phyloP scores from a whole-genome alignment of 1,140 invertebrate genomes.

The Wasmannia auropunctata region DNA sequence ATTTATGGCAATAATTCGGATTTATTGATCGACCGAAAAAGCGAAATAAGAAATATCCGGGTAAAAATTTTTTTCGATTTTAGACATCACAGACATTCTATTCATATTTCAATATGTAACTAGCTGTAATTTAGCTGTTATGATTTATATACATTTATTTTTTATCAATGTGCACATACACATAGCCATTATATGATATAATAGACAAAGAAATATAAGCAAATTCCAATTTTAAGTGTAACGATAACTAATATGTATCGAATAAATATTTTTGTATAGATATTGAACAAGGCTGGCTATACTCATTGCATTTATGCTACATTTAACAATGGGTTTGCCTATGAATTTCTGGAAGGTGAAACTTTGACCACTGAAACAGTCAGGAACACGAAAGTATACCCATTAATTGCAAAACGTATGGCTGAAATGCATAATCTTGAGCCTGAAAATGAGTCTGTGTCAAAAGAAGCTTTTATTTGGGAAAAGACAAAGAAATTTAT shows the following conservation, averaged over 20 bases:
- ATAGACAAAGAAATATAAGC: not conserved
- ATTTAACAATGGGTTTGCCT: conserved; percentile 97
- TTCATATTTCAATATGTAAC: not conserved
- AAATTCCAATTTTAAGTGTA: conserved; percentile 13
- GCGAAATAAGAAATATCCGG: conserved; percentile 91
- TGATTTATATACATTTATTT: not conserved
- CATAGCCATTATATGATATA: conserved; percentile 20
- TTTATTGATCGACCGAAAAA: conserved; percentile 95
- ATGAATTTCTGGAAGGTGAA: conserved; percentile 95
- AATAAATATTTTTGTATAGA: conserved; percentile 85
- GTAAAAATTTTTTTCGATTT: conserved; percentile 84
- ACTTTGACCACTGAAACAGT: conserved; percentile 91
- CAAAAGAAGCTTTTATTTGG: conserved; percentile 89
- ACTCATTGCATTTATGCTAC: conserved; percentile 95
- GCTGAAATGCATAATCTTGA: conserved; percentile 92
- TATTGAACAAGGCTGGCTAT: conserved; percentile 90
- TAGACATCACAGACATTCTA: not conserved
- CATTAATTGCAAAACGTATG: conserved; percentile 91
- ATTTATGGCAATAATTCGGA: conserved; percentile 98
- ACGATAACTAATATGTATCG: not conserved
- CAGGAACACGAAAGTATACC: conserved; percentile 89
- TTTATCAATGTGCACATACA: not conserved
- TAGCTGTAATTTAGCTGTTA: not conserved
- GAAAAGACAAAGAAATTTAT: conserved; percentile 91
- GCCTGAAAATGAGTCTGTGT: conserved; percentile 75